Evolutionary conservation across 37 sponge, comb jelly and placozoan genomes (phyloP).

Genomic region (Halisarca cf. caerulea): DNA sequence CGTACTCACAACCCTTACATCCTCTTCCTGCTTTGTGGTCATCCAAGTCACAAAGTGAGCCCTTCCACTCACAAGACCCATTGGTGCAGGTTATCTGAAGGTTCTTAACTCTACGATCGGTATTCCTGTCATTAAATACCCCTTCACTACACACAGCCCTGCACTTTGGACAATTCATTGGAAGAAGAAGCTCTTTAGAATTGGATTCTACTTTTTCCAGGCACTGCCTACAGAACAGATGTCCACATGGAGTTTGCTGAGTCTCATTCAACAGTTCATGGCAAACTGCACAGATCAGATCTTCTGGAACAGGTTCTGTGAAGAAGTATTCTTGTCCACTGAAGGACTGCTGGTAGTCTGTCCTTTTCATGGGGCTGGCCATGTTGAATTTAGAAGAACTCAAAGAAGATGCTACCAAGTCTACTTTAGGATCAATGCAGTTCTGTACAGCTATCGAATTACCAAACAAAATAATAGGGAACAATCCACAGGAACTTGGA

Average conservation of each 20-base stretch:
- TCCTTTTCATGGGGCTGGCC: too few species aligned
- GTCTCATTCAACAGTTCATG: constrained; percentile 12
- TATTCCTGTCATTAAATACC: not conserved
- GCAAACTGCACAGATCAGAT: constrained; percentile 11
- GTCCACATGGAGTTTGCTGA: constrained; percentile 9
- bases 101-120: constrained; percentile 7
- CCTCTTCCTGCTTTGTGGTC: not conserved
- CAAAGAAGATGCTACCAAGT: too few species aligned
- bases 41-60: not conserved
- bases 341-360: too few species aligned
- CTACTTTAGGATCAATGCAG: too few species aligned
- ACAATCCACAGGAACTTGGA: too few species aligned
- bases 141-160: not conserved
- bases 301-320: constrained; percentile 7
- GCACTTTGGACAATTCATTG: not conserved
- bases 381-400: too few species aligned
- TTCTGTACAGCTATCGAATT: too few species aligned
- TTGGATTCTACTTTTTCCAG: not conserved
- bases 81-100: not conserved
- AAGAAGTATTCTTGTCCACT: constrained; percentile 21
- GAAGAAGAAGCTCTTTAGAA: too few species aligned
- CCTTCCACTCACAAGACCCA: constrained; percentile 3
- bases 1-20: not conserved
- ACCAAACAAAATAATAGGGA: too few species aligned
- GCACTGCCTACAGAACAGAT: constrained; percentile 16